Evolutionary conservation across 2,797 vertebrate genomes (phyloP), one percentile per base, ranked within the genome.

Genomic region (Cossypha niveicapilla): DNA sequence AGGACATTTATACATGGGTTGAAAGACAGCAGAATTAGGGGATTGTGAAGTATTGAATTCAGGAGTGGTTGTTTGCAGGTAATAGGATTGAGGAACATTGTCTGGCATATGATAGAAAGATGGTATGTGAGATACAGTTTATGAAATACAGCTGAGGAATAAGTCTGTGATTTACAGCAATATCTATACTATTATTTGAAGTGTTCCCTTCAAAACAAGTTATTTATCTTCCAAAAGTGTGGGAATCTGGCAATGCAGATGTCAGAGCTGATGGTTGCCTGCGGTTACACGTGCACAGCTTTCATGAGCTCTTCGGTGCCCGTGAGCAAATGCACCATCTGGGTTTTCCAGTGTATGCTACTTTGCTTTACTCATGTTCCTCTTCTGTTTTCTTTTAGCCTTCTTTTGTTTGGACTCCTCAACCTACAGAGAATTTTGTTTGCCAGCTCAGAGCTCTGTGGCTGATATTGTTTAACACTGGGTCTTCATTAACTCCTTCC

Each of bases 181-280:
- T 83, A 91, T 35, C 83, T 94, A 17, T 72, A 61, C 68, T 83
- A 47, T 91, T 96, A 94, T 93, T 93, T 88, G 90, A 91, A 94
- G 68, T 88, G 50, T 73, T 92, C 42, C 65, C 42, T 91, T 93
- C 87, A 80, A 89, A 95, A 73, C 62, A 70, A 85, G 62, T 88
- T 86, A 65, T 93, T 91, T 96, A 71, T 93, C 68, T 94, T 92
- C 85, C 57, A 28, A 37, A 94, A 95, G 34, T 74, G 57, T 71
- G 12, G 58, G 85, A 88, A 91, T 88, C 32, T 88, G 79, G 87
- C 82, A 74, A 47, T 85, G 81, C 87, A 93, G 75, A 89, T 94
- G 78, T 91, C 85, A 86, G 72, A 56, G 63, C 68, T 82, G 78
- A 87, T 57, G 65, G 75, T 63, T 94, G 89, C 87, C 72, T 77